Evolutionary conservation across 2,888 invertebrate species (phyloP).

Genomic region (Craniophora ligustri): DNA sequence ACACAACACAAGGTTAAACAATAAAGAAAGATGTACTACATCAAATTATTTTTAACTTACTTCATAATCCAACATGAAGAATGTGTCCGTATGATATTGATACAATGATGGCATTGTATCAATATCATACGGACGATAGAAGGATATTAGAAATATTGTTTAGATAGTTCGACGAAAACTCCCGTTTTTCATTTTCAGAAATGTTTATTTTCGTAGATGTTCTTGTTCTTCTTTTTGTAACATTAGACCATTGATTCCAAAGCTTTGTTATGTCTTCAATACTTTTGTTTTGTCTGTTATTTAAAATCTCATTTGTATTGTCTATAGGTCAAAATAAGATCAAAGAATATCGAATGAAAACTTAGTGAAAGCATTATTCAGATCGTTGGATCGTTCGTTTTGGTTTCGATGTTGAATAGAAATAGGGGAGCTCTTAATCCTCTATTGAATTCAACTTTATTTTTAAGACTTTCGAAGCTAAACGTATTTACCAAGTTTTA

Average conservation of each 20-base stretch:
- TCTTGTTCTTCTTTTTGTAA: constrained; percentile 34
- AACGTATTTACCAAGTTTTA: constrained; percentile 25
- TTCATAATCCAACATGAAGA: too few relatives aligned
- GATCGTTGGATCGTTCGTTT: constrained; percentile 8
- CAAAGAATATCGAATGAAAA: constrained; percentile 17
- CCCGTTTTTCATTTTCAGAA: background rate
- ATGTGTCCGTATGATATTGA: too few relatives aligned
- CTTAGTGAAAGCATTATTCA: constrained; percentile 4
- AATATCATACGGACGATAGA: too few relatives aligned
- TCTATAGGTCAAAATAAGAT: background rate
- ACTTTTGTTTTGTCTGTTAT: constrained; percentile 1
- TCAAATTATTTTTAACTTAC: too few relatives aligned
- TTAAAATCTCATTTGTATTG: constrained; percentile 4
- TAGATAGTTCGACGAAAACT: too few relatives aligned
- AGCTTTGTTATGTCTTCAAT: constrained; percentile 12
- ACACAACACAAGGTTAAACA: too few relatives aligned
- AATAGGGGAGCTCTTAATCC: constrained; percentile 6
- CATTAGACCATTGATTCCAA: constrained; percentile 24
- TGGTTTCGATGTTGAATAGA: constrained; percentile 1
- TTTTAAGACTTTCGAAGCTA: background rate
- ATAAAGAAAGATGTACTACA: too few relatives aligned
- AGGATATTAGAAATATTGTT: too few relatives aligned
- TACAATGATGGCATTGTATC: too few relatives aligned
- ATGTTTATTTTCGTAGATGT: constrained; percentile 7
- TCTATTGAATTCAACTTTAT: background rate